phyloP scores from a whole-genome alignment of 1,140 invertebrate genomes.

The Tetragnatha versicolor region DNA sequence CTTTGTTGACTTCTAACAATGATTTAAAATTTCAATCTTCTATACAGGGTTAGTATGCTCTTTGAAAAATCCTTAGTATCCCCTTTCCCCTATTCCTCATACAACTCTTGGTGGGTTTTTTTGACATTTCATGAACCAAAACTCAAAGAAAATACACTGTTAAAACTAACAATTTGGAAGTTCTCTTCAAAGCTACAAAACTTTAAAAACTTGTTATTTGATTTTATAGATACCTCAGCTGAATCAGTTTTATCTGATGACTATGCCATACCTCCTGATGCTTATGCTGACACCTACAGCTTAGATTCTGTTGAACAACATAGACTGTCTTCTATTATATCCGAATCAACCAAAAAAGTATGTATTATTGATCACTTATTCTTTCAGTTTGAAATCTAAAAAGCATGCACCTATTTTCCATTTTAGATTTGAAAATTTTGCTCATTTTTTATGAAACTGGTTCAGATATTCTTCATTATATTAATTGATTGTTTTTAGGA shows the following conservation, averaged over 20 bases:
- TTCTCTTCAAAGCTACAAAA: too few relatives aligned
- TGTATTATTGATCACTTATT: background rate
- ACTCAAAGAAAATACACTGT: too few relatives aligned
- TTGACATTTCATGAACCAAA: too few relatives aligned
- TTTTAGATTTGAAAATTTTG: background rate
- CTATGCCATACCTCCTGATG: conserved; percentile 94
- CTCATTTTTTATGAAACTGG: background rate
- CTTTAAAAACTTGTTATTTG: too few relatives aligned
- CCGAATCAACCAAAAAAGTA: conserved; percentile 30
- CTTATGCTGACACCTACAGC: conserved; percentile 67
- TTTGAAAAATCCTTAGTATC: background rate
- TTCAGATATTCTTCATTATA: background rate
- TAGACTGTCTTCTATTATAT: conserved; percentile 39
- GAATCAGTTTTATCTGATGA: conserved; percentile 94
- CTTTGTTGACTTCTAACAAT: too few relatives aligned
- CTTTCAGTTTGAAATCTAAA: background rate
- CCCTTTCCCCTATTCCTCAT: background rate
- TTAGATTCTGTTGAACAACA: conserved; percentile 51
- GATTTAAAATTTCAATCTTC: background rate
- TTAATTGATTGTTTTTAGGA: background rate
- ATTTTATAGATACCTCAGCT: conserved; percentile 72
- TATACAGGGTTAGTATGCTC: background rate
- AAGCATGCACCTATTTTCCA: background rate
- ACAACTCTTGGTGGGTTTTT: too few relatives aligned
- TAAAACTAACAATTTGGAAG: too few relatives aligned